These are phyloP conservation scores for Alloscopus bannaensis DNA, from an alignment of 2,888 invertebrate species.

Conservation along the genomic window DNA sequence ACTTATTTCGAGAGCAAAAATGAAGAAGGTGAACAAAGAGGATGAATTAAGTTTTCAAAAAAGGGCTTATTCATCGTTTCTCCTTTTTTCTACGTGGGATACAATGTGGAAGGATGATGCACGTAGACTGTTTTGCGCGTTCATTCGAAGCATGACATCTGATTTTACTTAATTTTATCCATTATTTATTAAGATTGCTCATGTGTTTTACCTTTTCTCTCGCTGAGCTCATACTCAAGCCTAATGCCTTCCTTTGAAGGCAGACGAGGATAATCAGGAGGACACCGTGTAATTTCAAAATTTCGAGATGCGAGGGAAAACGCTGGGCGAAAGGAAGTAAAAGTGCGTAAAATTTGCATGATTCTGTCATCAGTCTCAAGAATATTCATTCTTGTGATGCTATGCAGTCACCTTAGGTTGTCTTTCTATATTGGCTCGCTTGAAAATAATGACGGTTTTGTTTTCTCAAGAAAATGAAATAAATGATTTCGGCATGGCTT, in stretches of 20 bases:
- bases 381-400: constrained; percentile 4
- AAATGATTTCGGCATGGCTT: constrained; percentile 60
- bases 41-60: constrained; percentile 41
- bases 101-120: constrained; percentile 14
- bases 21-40: constrained; percentile 40
- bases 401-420: constrained; percentile 8
- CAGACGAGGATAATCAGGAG: constrained; percentile 11
- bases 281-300: constrained; percentile 45
- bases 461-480: constrained; percentile 49
- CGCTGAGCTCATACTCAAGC: constrained; percentile 14
- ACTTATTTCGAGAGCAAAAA: constrained; percentile 30
- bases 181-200: constrained; percentile 31
- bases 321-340: constrained; percentile 45
- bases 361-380: neutral
- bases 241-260: constrained; percentile 29
- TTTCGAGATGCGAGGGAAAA: constrained; percentile 5
- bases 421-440: too few relatives aligned
- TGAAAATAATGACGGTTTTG: constrained; percentile 51
- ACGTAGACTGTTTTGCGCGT: constrained; percentile 26
- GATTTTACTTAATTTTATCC: constrained; percentile 43
- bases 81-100: too few relatives aligned
- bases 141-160: constrained; percentile 54
- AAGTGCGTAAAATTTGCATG: constrained; percentile 52
- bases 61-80: constrained; percentile 22
- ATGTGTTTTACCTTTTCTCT: constrained; percentile 39